A percentile compares a stretch with the other conserved stretches of the same genome.
These are phyloP conservation scores for Lasiurus cinereus DNA, from an alignment of 2,113 vertebrate genomes.

Conservation along the genomic window DNA sequence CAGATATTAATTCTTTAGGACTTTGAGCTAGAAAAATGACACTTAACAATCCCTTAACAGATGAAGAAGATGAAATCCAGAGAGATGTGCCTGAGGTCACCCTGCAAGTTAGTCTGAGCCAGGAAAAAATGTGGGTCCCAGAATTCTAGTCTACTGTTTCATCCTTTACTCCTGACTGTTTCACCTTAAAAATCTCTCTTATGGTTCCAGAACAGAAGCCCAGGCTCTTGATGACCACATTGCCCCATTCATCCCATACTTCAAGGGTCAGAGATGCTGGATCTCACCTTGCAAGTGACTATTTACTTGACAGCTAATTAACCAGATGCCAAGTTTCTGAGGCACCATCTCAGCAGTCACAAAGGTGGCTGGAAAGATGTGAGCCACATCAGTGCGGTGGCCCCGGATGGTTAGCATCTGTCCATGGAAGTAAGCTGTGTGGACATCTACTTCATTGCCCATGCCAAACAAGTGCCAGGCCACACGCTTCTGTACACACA, in stretches of 20 bases:
- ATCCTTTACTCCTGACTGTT: not conserved
- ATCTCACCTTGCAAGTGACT: constrained; percentile 87
- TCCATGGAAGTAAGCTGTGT: constrained; percentile 89
- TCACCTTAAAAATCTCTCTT: constrained; percentile 15
- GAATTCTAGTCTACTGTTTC: constrained; percentile 20
- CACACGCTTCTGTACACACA: constrained; percentile 86
- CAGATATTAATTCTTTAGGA: not conserved
- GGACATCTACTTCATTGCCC: constrained; percentile 89
- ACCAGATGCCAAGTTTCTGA: constrained; percentile 85
- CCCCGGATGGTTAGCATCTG: constrained; percentile 85
- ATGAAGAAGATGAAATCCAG: not conserved
- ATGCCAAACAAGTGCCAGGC: constrained; percentile 90
- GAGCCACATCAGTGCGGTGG: constrained; percentile 87
- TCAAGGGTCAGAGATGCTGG: not conserved
- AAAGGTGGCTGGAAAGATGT: constrained; percentile 90
- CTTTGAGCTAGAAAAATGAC: not conserved
- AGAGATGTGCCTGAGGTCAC: not conserved
- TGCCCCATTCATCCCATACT: not conserved
- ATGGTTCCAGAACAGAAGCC: not conserved
- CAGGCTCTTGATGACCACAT: not conserved
- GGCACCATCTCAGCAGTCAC: constrained; percentile 88
- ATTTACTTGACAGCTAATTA: constrained; percentile 88
- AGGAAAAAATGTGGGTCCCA: not conserved
- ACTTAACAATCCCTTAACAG: not conserved
- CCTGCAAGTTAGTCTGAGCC: not conserved